Conservation (phyloP, 2,888 invertebrate genomes). For the Eurytoma adleriae region DNA sequence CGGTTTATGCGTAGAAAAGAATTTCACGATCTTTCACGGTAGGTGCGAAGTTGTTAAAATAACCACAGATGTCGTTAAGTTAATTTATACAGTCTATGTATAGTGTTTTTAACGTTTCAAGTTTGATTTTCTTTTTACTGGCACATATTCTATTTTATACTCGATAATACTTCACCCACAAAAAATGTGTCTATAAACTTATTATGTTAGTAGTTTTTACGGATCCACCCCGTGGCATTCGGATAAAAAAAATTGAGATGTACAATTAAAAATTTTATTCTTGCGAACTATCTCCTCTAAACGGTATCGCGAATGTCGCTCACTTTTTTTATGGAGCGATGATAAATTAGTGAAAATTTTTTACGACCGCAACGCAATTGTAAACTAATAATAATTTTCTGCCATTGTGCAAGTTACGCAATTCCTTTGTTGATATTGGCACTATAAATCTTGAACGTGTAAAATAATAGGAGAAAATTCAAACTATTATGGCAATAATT, state of each 20-base stretch:
- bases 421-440: neutral
- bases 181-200: constrained; percentile 52
- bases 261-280: constrained; percentile 28
- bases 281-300: neutral
- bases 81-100: constrained; percentile 55
- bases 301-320: neutral
- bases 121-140: constrained; percentile 57
- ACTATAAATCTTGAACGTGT: neutral
- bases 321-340: no score
- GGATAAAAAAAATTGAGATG: constrained; percentile 6
- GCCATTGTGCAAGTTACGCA: neutral
- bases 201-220: constrained; percentile 48
- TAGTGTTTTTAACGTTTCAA: constrained; percentile 51
- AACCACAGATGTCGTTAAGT: constrained; percentile 55
- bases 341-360: no score
- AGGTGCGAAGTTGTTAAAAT: constrained; percentile 58
- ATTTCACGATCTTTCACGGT: constrained; percentile 54
- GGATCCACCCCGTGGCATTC: constrained; percentile 40
- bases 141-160: constrained; percentile 55
- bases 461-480: constrained; percentile 24
- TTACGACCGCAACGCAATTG: no score
- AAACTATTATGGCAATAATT: constrained; percentile 43
- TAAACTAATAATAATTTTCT: no score
- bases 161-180: constrained; percentile 55
- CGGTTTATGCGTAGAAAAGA: constrained; percentile 51